Conservation (phyloP, 2,113 vertebrate genomes). For the Thalassarche chlororhynchos region DNA sequence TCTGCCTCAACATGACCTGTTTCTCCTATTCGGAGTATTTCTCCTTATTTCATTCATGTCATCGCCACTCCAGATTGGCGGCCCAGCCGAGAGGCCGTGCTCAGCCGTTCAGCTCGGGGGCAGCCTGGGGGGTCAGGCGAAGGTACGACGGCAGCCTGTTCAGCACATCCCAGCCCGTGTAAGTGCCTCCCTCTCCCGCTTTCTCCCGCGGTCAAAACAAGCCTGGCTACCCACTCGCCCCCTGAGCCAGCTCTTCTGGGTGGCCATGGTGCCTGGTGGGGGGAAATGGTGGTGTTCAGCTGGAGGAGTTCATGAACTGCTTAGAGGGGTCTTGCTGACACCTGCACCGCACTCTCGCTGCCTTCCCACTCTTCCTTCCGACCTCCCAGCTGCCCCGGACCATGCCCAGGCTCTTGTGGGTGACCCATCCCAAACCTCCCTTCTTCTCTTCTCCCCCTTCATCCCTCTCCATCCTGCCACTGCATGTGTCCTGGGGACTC, state of each 20-base stretch:
- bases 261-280: neutral
- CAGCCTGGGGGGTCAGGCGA: slow-evolving; percentile 80
- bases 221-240: neutral
- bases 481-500: neutral
- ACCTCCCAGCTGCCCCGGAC: neutral
- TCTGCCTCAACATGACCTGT: slow-evolving; percentile 83
- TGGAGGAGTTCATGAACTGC: neutral
- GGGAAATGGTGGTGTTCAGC: neutral
- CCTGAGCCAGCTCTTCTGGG: neutral
- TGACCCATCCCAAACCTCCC: neutral
- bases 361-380: neutral
- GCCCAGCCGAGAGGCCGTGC: slow-evolving; percentile 29
- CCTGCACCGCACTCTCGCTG: neutral
- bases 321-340: neutral
- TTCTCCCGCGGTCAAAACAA: neutral
- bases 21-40: slow-evolving; percentile 94
- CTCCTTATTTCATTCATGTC: slow-evolving; percentile 85
- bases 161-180: slow-evolving; percentile 77
- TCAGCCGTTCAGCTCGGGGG: slow-evolving; percentile 41
- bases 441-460: neutral
- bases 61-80: slow-evolving; percentile 67
- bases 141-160: slow-evolving; percentile 75
- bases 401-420: neutral
- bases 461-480: neutral
- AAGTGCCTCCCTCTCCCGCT: slow-evolving; percentile 67